Evolutionary conservation across 2,888 invertebrate species (phyloP).

Genomic region (Nowickia ferox): DNA sequence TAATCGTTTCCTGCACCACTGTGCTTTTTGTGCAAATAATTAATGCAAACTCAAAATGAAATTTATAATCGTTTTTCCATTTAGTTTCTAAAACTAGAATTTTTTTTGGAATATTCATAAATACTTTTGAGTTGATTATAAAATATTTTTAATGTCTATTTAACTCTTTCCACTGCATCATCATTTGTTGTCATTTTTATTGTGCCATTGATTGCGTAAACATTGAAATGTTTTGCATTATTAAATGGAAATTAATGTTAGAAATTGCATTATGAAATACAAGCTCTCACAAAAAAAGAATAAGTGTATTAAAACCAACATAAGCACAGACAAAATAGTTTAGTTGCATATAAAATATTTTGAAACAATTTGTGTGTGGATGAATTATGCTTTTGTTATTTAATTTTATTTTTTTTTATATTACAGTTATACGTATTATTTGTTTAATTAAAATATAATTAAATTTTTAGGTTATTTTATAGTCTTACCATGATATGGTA

Average conservation of each 20-base stretch:
- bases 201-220: constrained; percentile 11
- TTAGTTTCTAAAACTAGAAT: constrained; percentile 47
- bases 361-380: neutral
- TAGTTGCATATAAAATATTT: too few species aligned
- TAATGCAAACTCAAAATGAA: neutral
- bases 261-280: neutral
- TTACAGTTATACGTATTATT: too few species aligned
- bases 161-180: neutral
- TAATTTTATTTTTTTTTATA: too few species aligned
- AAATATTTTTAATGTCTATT: constrained; percentile 4
- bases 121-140: constrained; percentile 46
- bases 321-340: neutral
- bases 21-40: constrained; percentile 4
- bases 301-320: neutral
- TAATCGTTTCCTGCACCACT: neutral
- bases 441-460: too few species aligned
- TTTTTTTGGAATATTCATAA: constrained; percentile 65
- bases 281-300: too few species aligned
- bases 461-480: too few species aligned
- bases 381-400: too few species aligned
- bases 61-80: constrained; percentile 30
- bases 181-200: constrained; percentile 15
- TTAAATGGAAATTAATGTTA: constrained; percentile 56
- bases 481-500: too few species aligned
- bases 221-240: constrained; percentile 30